A percentile compares a stretch with the other conserved stretches of the same genome.
Evolutionary conservation across 2,797 vertebrate species (phyloP).

Genomic region (Melanotaenia boesemani): DNA sequence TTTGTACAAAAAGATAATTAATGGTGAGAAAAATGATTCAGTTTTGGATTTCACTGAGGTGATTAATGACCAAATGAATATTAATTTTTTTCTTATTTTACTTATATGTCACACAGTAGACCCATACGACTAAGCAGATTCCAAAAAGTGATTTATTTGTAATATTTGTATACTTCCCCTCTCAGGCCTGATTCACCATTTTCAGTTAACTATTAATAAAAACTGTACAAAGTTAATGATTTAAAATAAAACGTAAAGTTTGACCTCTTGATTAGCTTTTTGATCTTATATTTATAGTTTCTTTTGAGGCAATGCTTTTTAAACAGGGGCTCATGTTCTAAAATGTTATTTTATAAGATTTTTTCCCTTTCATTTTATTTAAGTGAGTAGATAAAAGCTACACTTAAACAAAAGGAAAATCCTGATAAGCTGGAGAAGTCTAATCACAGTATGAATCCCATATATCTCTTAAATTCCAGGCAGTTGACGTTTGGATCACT

Average conservation of each 20-base stretch:
- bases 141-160: too few species aligned
- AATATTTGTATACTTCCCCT: not conserved
- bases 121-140: too few species aligned
- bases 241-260: not conserved
- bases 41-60: not conserved
- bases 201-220: not conserved
- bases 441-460: conserved; percentile 10
- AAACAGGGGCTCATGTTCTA: too few species aligned
- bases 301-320: not conserved
- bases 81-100: not conserved
- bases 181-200: not conserved
- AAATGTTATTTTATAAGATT: not conserved
- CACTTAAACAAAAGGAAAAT: conserved; percentile 5
- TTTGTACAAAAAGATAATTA: not conserved
- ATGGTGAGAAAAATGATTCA: not conserved
- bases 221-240: not conserved
- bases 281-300: too few species aligned
- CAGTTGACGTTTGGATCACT: conserved; percentile 7
- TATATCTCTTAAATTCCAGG: conserved; percentile 11
- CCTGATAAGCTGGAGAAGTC: conserved; percentile 5
- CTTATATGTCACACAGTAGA: too few species aligned
- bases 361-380: not conserved
- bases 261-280: not conserved
- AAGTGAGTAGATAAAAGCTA: not conserved
- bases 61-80: not conserved